A percentile compares a stretch with the other conserved stretches of the same genome.
phyloP scores from a whole-genome alignment of 2,888 invertebrate species.

The Vanessa cardui region DNA sequence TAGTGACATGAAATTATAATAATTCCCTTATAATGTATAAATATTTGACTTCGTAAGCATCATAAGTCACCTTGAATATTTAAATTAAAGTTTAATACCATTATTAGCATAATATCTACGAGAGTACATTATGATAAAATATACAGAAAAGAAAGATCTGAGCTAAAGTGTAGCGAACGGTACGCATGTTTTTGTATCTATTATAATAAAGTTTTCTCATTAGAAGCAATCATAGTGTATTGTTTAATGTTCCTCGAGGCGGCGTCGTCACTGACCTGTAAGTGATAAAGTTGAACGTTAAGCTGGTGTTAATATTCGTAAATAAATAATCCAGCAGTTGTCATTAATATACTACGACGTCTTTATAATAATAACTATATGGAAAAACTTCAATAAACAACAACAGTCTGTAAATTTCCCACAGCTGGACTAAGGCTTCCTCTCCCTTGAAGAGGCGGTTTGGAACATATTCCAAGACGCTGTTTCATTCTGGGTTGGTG shows the following conservation, averaged over 20 bases:
- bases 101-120: constrained; percentile 8
- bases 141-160: constrained; percentile 8
- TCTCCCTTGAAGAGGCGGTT: too few relatives aligned
- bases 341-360: too few relatives aligned
- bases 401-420: too few relatives aligned
- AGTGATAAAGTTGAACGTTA: constrained; percentile 19
- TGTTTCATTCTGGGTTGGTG: too few relatives aligned
- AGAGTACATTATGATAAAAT: constrained; percentile 5
- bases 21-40: too few relatives aligned
- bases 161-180: not conserved
- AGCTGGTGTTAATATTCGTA: not conserved
- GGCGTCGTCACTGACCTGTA: constrained; percentile 17
- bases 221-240: constrained; percentile 14
- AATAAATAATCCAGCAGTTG: too few relatives aligned
- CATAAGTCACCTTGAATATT: not conserved
- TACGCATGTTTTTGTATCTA: not conserved
- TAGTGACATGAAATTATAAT: not conserved
- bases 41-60: not conserved
- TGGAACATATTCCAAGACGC: too few relatives aligned
- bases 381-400: too few relatives aligned
- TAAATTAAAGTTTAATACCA: not conserved
- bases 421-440: too few relatives aligned
- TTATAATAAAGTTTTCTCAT: constrained; percentile 27
- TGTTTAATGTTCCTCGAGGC: constrained; percentile 22
- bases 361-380: too few relatives aligned